Conservation (phyloP, 2,113 vertebrate species). For the Entomyzon cyanotis region DNA sequence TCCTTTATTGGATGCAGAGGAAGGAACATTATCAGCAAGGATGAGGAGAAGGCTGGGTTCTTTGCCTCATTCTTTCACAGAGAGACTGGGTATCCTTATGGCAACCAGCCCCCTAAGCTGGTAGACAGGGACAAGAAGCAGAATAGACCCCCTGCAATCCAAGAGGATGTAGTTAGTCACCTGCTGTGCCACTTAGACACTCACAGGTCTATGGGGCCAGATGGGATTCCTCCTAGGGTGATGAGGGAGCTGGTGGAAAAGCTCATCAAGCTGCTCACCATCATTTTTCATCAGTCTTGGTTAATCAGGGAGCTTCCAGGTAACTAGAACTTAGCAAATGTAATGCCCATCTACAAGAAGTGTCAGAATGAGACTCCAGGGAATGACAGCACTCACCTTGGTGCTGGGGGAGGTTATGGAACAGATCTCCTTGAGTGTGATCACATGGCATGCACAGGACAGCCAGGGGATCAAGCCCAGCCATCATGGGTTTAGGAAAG, state of each 20-base stretch:
- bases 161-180: background rate
- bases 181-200: background rate
- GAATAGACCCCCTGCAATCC: background rate
- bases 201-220: background rate
- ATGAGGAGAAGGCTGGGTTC: background rate
- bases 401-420: background rate
- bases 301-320: background rate
- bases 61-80: background rate
- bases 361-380: background rate
- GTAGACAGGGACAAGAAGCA: background rate
- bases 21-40: background rate
- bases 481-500: background rate
- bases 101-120: background rate
- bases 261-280: background rate
- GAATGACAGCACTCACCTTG: background rate
- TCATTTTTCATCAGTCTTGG: background rate
- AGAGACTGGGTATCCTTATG: background rate
- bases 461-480: background rate
- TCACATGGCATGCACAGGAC: background rate
- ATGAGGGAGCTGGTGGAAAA: background rate
- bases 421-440: background rate
- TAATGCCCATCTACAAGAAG: background rate
- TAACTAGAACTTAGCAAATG: background rate
- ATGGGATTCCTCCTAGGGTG: background rate
- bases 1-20: background rate